Evolutionary conservation across 2,113 vertebrate genomes (phyloP), one percentile per base, ranked within the genome.

Genomic region (Monarcha castaneiventris): DNA sequence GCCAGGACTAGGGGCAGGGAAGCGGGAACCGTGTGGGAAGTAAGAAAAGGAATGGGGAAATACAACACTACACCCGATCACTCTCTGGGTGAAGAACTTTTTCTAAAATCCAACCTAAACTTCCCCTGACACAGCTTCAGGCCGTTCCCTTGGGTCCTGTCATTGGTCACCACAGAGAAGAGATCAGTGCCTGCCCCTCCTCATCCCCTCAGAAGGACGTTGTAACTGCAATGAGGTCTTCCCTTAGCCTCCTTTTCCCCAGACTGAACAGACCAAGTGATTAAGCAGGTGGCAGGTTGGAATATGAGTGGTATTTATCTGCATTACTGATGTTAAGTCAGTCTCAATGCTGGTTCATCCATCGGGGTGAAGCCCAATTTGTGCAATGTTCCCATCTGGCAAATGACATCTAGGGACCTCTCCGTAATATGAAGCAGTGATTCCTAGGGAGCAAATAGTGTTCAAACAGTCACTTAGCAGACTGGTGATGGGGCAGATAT

Each of bases 381-480:
- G 29, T n/a, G 44, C 49, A 37, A 73, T 86, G 43, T 69, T 84
- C 25, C 68, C 64, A 81, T 69, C 58, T 82, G 89, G 68, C 11
- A 86, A 88, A 91, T 59, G 32, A 71, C 49, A 58, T 37, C 54
- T 39, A 89, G 66, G 16, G 37, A 84, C 32, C 29, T 68, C 62
- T 86, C 44, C 1, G 0, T 37, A 64, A 59, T 58, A 64, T 7
- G 3, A 94, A 62, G 46, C 54, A 78, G 12, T 25, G 87, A 72
- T 75, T 92, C 32, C 64, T 87, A 86, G 33, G 81, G 44, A 94
- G 41, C 16, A 84, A 78, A 61, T 10, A 54, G 35, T 35, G 16
- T 85, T 86, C 54, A 59, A 25, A 75, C 29, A 85, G 59, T 78
- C 77, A 77, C 66, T 95, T 77, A 84, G 59, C 72, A 96, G 58